Evolutionary conservation across 37 sponge, comb jelly and placozoan species (phyloP).

Genomic region (Diacarnus erythraeanus): DNA sequence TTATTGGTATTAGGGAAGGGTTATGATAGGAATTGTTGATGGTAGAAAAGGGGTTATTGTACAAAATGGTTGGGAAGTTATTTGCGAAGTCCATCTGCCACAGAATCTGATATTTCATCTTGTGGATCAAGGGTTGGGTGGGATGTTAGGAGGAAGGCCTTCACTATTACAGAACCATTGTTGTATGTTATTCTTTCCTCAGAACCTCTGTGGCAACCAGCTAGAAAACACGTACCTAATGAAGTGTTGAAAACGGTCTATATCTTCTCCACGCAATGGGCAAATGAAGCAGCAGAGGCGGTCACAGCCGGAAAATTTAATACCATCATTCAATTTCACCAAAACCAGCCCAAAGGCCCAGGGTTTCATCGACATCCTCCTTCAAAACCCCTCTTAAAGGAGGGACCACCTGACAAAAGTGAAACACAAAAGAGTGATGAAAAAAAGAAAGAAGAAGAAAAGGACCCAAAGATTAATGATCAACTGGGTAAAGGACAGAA

Average conservation of each 20-base stretch:
- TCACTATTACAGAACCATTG: too few relatives aligned
- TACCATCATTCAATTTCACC: constrained; percentile 65
- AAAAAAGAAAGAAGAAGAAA: background rate
- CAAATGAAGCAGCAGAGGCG: constrained; percentile 79
- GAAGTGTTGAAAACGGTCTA: constrained; percentile 41
- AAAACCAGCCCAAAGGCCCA: constrained; percentile 54
- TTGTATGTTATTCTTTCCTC: background rate
- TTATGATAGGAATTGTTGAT: too few relatives aligned
- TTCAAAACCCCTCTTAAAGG: background rate
- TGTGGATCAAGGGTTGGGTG: too few relatives aligned
- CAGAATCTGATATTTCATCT: too few relatives aligned
- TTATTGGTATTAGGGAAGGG: too few relatives aligned
- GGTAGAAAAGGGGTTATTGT: too few relatives aligned
- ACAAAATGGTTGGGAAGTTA: too few relatives aligned
- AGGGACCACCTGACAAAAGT: background rate
- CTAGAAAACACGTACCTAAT: constrained; percentile 7
- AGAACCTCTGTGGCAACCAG: constrained; percentile 72
- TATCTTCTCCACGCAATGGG: constrained; percentile 75
- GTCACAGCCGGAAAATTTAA: constrained; percentile 40
- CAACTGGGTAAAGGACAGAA: background rate
- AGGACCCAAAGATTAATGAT: background rate
- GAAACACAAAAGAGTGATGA: background rate
- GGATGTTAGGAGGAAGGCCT: too few relatives aligned
- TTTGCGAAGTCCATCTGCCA: too few relatives aligned
- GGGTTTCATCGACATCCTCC: constrained; percentile 31